These are phyloP conservation scores for Pipa parva DNA, from an alignment of 2,113 vertebrate species.

Conservation along the genomic window DNA sequence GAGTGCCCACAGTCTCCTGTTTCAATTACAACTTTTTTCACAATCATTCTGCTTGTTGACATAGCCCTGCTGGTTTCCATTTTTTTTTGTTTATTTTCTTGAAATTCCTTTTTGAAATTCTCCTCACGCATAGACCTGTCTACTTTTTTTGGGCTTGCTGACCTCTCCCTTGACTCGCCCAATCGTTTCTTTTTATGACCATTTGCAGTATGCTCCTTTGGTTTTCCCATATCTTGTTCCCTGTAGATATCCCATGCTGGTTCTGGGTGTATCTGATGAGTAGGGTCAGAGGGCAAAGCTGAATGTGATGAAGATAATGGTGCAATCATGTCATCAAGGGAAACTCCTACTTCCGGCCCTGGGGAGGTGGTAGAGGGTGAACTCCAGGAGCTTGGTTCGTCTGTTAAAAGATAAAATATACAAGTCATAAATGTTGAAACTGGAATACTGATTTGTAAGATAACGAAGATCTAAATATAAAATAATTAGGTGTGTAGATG, in stretches of 20 bases:
- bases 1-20: constrained; percentile 57
- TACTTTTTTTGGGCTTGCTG: constrained; percentile 74
- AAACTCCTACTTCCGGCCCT: constrained; percentile 92
- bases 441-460: constrained; percentile 45
- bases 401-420: constrained; percentile 61
- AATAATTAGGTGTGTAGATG: no score
- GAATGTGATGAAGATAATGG: constrained; percentile 88
- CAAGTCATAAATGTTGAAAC: background rate
- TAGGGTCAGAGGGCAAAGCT: constrained; percentile 81
- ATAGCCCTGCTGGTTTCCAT: constrained; percentile 76
- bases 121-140: constrained; percentile 70
- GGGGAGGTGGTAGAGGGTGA: constrained; percentile 88
- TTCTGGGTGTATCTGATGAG: constrained; percentile 81
- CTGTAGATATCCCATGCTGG: constrained; percentile 73
- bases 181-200: constrained; percentile 77
- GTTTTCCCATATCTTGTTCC: constrained; percentile 70
- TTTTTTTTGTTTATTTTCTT: constrained; percentile 63
- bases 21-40: constrained; percentile 59
- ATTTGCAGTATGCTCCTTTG: constrained; percentile 73
- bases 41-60: constrained; percentile 64
- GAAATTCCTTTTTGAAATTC: constrained; percentile 65
- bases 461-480: no score
- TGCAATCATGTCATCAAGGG: constrained; percentile 77
- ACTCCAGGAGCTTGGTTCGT: constrained; percentile 89
- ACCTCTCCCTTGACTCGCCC: constrained; percentile 74